These are phyloP conservation scores for Ictalurus punctatus DNA, from an alignment of 2,113 vertebrate species.

Conservation along the genomic window DNA sequence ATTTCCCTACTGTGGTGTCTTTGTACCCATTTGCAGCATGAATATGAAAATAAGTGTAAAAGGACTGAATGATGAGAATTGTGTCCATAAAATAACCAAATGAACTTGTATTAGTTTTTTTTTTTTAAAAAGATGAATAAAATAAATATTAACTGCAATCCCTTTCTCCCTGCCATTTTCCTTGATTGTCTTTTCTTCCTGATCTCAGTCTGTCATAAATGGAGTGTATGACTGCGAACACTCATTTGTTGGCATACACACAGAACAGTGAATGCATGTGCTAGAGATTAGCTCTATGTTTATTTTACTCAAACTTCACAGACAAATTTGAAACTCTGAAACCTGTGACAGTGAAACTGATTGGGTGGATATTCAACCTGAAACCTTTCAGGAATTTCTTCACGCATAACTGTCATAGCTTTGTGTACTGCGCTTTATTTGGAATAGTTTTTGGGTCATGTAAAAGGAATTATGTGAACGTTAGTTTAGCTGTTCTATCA, in stretches of 20 bases:
- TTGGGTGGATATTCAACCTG: not conserved
- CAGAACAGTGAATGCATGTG: not conserved
- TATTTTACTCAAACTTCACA: not conserved
- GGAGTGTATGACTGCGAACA: not conserved
- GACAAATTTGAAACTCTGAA: not conserved
- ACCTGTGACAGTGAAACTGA: not conserved
- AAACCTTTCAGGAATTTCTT: conserved; percentile 2
- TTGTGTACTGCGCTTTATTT: not conserved
- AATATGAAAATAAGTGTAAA: conserved; percentile 44
- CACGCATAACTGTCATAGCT: not conserved
- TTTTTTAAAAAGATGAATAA: conserved; percentile 49
- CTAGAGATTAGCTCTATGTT: not conserved
- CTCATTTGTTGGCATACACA: not conserved
- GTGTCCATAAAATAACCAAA: conserved; percentile 54
- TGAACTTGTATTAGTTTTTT: conserved; percentile 58
- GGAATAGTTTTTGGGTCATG: not conserved
- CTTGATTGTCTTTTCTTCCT: not conserved
- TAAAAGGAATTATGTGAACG: not conserved
- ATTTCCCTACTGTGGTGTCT: conserved; percentile 27
- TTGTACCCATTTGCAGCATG: conserved; percentile 47
- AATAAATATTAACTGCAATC: conserved; percentile 34
- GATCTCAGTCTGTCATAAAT: not conserved
- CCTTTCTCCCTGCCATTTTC: not conserved
- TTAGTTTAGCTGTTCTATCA: not conserved
- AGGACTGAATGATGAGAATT: conserved; percentile 30